Percentiles rank a stretch among this genome's conserved stretches.
These are phyloP conservation scores for Ariopsis seemanni DNA, from an alignment of 2,113 vertebrate species.

Conservation along the genomic window DNA sequence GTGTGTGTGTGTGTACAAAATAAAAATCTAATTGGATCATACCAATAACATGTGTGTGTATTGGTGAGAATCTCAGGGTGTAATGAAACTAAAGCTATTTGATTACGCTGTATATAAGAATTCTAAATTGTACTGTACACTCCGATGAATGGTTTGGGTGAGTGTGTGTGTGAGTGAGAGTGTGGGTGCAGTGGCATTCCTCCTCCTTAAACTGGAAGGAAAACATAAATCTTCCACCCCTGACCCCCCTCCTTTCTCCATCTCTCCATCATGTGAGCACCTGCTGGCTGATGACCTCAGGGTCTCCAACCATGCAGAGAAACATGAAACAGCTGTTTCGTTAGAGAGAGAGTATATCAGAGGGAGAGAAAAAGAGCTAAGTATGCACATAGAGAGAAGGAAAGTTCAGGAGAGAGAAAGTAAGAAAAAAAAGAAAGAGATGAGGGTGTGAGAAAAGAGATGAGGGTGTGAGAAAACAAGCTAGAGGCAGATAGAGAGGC, in stretches of 20 bases:
- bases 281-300: slow-evolving; percentile 78
- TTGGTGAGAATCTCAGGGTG: background rate
- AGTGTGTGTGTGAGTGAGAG: slow-evolving; percentile 14
- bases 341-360: slow-evolving; percentile 49
- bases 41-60: background rate
- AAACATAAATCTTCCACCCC: slow-evolving; percentile 36
- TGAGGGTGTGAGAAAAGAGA: background rate
- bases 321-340: slow-evolving; percentile 75
- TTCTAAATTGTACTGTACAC: background rate
- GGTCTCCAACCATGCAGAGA: slow-evolving; percentile 66
- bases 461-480: background rate
- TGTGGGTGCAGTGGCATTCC: slow-evolving; percentile 36
- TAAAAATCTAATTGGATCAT: background rate
- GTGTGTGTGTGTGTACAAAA: background rate
- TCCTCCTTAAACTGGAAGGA: slow-evolving; percentile 58
- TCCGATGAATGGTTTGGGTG: background rate
- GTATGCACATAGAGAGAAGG: background rate
- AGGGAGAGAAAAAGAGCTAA: background rate
- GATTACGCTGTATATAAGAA: background rate
- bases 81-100: background rate
- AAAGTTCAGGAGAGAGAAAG: background rate
- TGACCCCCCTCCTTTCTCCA: slow-evolving; percentile 11
- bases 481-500: background rate
- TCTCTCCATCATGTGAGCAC: slow-evolving; percentile 65
- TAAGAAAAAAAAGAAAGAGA: background rate